Evolutionary conservation across 2,888 invertebrate species (phyloP), one percentile per base, ranked within the genome.

Genomic region (Dichetophora obliterata): DNA sequence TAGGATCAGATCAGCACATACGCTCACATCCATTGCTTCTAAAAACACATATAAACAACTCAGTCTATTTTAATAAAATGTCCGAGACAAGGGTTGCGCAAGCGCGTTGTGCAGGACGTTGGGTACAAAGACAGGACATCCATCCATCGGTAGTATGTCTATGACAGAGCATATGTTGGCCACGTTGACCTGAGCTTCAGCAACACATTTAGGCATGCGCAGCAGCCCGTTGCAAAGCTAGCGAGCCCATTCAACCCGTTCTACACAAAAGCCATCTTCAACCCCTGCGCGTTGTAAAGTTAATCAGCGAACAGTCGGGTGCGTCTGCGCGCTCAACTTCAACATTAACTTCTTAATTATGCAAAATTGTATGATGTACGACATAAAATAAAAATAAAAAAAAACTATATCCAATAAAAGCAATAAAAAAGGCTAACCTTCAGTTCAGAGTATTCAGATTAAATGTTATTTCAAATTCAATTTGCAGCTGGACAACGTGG

Each of bases 31-130:
- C 37, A 6, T 8, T 37, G 8, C n/a, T n/a, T n/a, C 14, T 11
- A 43, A 16, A 11, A 5, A 27, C 61, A 34, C 63, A n/a, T 19
- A n/a, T 34, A n/a, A 63, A 24, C 0, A 11, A 6, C n/a, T 37
- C 2, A 34, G 19, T n/a, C 3, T 61, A 16, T 16, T 61, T 22
- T 16, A 1, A 31, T 22, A 14, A 61, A 16, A 27, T 63, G 31
- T 27, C 8, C n/a, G 5, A 24, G 48, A 16, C 22, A 68, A 68
- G 68, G 68, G 68, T 68, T 68, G 68, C 50, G 68, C 68, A 50
- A 34, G 63, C n/a, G 63, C 63, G 63, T 24, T 27, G 31, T 27
- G 61, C 61, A 61, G 61, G 14, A 11, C 24, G 61, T 27, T 27
- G 31, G 1, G 14, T 6, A 6, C 14, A 8, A 59, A 24, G 24